Conservation (phyloP, 2,113 vertebrate genomes). For the Ictalurus furcatus region DNA sequence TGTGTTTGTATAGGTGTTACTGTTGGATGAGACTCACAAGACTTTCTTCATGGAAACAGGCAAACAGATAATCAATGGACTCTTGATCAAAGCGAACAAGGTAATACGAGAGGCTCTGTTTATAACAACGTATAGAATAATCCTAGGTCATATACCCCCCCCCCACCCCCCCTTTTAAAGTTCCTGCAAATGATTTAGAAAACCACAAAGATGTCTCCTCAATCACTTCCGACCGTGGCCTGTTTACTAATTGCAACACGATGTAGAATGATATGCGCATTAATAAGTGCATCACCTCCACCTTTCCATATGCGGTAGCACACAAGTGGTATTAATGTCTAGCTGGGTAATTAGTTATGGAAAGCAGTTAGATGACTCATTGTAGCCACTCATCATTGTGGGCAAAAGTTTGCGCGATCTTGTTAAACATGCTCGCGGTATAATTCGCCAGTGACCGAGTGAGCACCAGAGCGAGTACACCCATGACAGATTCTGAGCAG, state of each 20-base stretch:
- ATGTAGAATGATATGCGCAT: not conserved
- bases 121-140: not conserved
- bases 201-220: not conserved
- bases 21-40: slow-evolving; percentile 85
- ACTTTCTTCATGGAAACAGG: slow-evolving; percentile 93
- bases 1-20: slow-evolving; percentile 74
- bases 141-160: not conserved
- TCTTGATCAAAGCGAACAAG: slow-evolving; percentile 95
- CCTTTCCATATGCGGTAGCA: not conserved
- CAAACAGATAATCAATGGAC: slow-evolving; percentile 91
- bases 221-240: not conserved
- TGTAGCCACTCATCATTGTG: not conserved
- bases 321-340: not conserved
- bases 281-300: not conserved
- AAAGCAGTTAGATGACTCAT: not conserved
- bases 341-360: not conserved
- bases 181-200: not conserved
- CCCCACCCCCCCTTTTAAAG: not conserved
- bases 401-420: too few species aligned
- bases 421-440: not conserved
- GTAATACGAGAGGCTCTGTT: slow-evolving; percentile 61
- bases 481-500: not conserved
- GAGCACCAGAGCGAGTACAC: not conserved
- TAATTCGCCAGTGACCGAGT: not conserved
- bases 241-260: not conserved